phyloP scores from a whole-genome alignment of 1,140 invertebrate species.

The Metopolophium dirhodum region DNA sequence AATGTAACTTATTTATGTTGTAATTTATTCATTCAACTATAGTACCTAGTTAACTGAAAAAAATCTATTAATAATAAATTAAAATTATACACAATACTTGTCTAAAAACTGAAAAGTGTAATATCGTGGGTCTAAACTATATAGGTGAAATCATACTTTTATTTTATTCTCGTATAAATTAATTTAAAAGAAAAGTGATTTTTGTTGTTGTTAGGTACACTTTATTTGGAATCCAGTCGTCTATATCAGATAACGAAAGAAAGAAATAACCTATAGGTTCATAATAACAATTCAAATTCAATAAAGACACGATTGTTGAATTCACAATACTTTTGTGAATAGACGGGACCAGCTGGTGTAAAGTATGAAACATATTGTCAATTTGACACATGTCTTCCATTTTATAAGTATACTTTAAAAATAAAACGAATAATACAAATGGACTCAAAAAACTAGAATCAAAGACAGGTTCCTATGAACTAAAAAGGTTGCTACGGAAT shows the following conservation, averaged over 20 bases:
- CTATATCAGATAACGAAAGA: background rate
- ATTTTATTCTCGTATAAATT: background rate
- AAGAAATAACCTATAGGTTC: background rate
- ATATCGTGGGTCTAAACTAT: no score
- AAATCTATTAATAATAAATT: no score
- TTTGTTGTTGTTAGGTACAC: background rate
- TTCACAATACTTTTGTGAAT: conserved; percentile 3
- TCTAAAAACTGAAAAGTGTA: no score
- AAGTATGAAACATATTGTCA: conserved; percentile 27
- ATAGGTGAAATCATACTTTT: background rate
- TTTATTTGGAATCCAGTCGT: background rate
- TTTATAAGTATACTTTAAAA: background rate
- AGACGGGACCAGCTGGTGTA: background rate
- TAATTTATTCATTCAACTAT: no score
- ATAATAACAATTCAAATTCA: background rate
- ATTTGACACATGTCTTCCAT: conserved; percentile 5
- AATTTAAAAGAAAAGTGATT: background rate
- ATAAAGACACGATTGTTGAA: conserved; percentile 26
- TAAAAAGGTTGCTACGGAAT: background rate
- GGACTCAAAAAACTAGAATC: background rate
- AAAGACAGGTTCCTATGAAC: background rate
- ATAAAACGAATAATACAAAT: background rate
- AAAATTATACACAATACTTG: no score
- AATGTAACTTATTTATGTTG: no score
- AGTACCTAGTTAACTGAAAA: no score